phyloP scores from a whole-genome alignment of 2,113 vertebrate species.

The Ardeotis arabs region DNA sequence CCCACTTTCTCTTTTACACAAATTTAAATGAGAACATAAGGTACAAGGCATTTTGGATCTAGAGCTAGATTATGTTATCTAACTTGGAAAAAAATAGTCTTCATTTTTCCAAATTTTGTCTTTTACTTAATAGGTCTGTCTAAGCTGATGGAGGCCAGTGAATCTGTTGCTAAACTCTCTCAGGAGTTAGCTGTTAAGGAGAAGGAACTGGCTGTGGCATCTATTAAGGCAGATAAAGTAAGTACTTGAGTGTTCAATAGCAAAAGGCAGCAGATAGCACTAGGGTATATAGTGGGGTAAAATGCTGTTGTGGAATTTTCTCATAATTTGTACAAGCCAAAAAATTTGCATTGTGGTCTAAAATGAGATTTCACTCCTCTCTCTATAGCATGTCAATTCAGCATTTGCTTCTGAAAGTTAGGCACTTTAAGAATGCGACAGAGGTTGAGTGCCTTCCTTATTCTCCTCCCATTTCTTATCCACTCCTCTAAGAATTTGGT shows the following conservation, averaged over 20 bases:
- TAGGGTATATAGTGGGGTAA: neutral
- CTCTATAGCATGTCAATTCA: neutral
- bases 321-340: neutral
- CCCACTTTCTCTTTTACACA: neutral
- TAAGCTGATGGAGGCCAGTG: constrained; percentile 87
- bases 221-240: constrained; percentile 84
- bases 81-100: neutral
- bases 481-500: neutral
- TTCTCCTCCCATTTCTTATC: neutral
- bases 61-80: neutral
- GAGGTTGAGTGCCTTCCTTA: neutral
- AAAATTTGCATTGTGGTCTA: accelerated
- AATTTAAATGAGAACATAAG: neutral
- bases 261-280: neutral
- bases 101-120: constrained; percentile 3
- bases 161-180: constrained; percentile 79
- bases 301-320: neutral
- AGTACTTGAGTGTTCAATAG: constrained; percentile 7
- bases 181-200: constrained; percentile 80
- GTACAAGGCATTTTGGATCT: neutral
- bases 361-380: neutral
- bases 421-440: neutral
- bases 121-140: constrained; percentile 70
- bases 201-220: constrained; percentile 84
- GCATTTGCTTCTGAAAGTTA: neutral